These are phyloP conservation scores for Axinella damicornis DNA, from an alignment of 37 sponge, comb jelly and placozoan species.

Conservation along the genomic window DNA sequence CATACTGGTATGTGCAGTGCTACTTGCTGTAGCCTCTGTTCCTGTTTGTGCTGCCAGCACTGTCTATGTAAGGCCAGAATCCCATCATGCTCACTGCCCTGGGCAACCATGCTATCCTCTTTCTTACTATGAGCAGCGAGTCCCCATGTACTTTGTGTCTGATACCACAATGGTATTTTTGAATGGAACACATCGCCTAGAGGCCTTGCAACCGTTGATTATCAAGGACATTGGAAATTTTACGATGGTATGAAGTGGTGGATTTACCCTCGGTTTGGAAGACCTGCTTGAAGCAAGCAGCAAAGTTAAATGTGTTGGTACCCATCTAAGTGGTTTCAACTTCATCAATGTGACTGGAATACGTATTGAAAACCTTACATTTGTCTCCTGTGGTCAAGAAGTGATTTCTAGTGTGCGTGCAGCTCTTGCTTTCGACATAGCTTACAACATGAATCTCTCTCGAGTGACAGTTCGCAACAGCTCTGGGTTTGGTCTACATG, in stretches of 20 bases:
- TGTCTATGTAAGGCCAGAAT: too few species aligned
- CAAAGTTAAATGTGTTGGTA: background rate
- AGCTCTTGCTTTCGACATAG: background rate
- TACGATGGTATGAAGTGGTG: too few species aligned
- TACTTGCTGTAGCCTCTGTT: too few species aligned
- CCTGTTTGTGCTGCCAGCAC: too few species aligned
- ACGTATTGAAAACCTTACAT: background rate
- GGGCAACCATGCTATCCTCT: too few species aligned
- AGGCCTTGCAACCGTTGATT: background rate
- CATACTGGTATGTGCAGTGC: too few species aligned
- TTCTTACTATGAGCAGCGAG: too few species aligned
- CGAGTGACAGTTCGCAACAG: background rate
- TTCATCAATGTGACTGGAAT: constrained; percentile 1
- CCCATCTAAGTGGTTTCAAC: background rate
- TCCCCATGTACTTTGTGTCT: background rate
- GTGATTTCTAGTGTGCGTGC: background rate
- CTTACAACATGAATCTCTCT: background rate
- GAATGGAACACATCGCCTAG: background rate
- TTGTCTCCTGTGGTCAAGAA: background rate
- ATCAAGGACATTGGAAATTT: background rate
- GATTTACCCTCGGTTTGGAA: background rate
- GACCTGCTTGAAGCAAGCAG: background rate
- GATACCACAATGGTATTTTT: background rate
- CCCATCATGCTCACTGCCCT: too few species aligned
- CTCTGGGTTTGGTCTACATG: constrained; percentile 10